phyloP scores from a whole-genome alignment of 2,113 vertebrate species.

The Syrrhaptes paradoxus region DNA sequence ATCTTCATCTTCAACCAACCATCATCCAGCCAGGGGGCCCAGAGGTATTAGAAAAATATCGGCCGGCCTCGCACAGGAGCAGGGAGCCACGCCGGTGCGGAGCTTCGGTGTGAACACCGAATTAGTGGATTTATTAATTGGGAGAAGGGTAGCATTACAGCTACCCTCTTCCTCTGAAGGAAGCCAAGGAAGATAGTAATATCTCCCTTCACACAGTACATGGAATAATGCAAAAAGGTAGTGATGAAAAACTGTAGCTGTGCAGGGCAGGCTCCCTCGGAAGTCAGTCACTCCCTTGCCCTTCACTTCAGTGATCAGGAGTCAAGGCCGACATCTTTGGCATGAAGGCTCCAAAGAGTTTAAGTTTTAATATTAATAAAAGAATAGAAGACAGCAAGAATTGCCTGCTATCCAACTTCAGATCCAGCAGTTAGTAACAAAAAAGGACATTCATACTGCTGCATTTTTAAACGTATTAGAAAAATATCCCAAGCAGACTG shows the following conservation, averaged over 20 bases:
- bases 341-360: not conserved
- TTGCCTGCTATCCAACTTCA: not conserved
- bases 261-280: not conserved
- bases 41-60: too few species aligned
- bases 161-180: not conserved
- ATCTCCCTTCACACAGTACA: not conserved
- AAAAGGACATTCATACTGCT: not conserved
- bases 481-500: not conserved
- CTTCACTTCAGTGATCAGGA: not conserved
- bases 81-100: not conserved
- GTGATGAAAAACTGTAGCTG: not conserved
- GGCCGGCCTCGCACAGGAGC: not conserved
- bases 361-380: not conserved
- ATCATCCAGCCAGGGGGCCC: accelerated
- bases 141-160: not conserved
- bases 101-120: not conserved
- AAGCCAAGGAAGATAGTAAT: not conserved
- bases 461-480: not conserved
- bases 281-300: not conserved
- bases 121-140: not conserved
- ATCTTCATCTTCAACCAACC: not conserved
- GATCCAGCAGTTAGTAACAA: not conserved
- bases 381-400: not conserved
- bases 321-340: not conserved
- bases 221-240: not conserved